Conservation (phyloP, 2,797 vertebrate genomes). For the Cuniculus paca region DNA sequence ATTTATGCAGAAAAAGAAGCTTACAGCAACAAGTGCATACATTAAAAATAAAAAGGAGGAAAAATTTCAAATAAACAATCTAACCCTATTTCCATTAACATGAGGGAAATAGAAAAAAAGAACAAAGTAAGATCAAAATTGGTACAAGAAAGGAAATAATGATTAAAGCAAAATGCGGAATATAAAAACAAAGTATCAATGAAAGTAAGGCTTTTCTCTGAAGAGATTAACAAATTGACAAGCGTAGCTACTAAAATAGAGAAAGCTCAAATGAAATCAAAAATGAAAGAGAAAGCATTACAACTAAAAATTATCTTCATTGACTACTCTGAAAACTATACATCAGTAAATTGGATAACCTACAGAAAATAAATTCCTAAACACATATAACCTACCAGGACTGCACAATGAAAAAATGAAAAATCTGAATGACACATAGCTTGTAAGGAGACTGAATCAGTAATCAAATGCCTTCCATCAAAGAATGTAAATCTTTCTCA, state of each 20-base stretch:
- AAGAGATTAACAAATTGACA: neutral
- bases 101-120: neutral
- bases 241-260: neutral
- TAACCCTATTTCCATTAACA: neutral
- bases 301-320: neutral
- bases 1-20: neutral
- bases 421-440: neutral
- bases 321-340: neutral
- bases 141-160: neutral
- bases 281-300: neutral
- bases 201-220: neutral
- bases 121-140: neutral
- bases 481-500: neutral
- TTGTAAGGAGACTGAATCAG: neutral
- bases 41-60: neutral
- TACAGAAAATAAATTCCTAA: neutral
- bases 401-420: neutral
- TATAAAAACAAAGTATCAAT: neutral
- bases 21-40: neutral
- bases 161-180: neutral
- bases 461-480: neutral
- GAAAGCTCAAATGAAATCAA: neutral
- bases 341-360: neutral
- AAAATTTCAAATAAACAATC: neutral
- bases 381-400: neutral